Evolutionary conservation across 2,797 vertebrate genomes (phyloP).

Genomic region (Lindbergichthys nudifrons): DNA sequence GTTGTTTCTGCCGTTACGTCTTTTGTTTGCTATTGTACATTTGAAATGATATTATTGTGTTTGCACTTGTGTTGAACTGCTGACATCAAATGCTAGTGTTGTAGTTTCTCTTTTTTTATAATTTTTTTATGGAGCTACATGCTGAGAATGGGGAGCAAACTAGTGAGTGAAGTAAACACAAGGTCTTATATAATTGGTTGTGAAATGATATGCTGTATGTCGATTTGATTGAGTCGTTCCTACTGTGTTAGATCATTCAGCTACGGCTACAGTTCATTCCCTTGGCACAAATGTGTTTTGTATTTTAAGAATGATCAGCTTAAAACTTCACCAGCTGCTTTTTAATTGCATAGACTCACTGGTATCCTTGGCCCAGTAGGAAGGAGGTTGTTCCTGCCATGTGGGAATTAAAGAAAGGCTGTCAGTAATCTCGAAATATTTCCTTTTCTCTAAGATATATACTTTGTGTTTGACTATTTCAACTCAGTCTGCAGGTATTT

Average conservation of each 20-base stretch:
- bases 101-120: too few species aligned
- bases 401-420: constrained; percentile 44
- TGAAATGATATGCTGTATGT: neutral
- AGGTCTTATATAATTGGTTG: neutral
- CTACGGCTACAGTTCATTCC: too few species aligned
- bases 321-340: neutral
- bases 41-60: too few species aligned
- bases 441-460: constrained; percentile 5
- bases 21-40: too few species aligned
- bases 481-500: constrained; percentile 19
- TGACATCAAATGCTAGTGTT: too few species aligned
- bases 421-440: constrained; percentile 36
- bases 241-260: neutral
- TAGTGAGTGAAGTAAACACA: too few species aligned
- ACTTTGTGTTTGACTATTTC: constrained; percentile 23
- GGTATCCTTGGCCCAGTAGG: constrained; percentile 36
- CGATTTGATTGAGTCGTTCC: neutral
- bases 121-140: too few species aligned
- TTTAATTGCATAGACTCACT: constrained; percentile 17
- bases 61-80: too few species aligned
- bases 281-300: neutral
- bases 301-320: neutral
- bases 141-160: too few species aligned
- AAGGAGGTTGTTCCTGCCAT: constrained; percentile 20
- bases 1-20: too few species aligned